Conservation (phyloP, 2,113 vertebrate genomes). For the Macroglossus sobrinus region DNA sequence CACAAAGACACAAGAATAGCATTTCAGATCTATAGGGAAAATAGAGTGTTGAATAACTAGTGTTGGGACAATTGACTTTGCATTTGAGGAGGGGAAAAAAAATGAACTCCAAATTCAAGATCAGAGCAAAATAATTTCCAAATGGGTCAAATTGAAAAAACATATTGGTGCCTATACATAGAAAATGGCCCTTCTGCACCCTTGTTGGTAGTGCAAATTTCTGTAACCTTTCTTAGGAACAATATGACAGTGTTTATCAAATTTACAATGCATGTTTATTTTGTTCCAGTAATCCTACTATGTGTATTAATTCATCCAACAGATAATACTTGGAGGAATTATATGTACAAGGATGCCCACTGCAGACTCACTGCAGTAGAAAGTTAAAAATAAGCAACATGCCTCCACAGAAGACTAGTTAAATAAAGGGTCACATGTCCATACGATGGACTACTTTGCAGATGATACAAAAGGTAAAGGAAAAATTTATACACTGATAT, state of each 20-base stretch:
- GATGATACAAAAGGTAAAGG: background rate
- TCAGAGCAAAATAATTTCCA: background rate
- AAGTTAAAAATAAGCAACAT: background rate
- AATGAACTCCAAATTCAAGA: background rate
- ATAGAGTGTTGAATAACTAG: background rate
- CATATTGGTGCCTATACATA: background rate
- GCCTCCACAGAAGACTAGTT: background rate
- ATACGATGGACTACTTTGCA: background rate
- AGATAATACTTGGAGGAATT: background rate
- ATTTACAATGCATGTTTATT: background rate
- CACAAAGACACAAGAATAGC: background rate
- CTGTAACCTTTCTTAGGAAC: background rate
- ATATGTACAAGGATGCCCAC: background rate
- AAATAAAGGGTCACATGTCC: background rate
- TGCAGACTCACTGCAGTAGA: background rate
- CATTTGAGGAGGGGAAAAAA: background rate
- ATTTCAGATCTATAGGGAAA: background rate
- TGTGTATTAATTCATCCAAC: conserved; percentile 11
- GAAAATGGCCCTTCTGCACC: background rate
- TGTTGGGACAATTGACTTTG: background rate
- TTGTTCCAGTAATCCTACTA: background rate
- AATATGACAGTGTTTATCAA: background rate
- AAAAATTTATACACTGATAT: background rate
- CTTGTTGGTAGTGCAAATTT: background rate
- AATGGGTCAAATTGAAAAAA: background rate